A percentile compares a stretch with the other conserved stretches of the same genome.
Evolutionary conservation across 2,888 invertebrate genomes (phyloP).

Genomic region (Dryobotodes eremita): DNA sequence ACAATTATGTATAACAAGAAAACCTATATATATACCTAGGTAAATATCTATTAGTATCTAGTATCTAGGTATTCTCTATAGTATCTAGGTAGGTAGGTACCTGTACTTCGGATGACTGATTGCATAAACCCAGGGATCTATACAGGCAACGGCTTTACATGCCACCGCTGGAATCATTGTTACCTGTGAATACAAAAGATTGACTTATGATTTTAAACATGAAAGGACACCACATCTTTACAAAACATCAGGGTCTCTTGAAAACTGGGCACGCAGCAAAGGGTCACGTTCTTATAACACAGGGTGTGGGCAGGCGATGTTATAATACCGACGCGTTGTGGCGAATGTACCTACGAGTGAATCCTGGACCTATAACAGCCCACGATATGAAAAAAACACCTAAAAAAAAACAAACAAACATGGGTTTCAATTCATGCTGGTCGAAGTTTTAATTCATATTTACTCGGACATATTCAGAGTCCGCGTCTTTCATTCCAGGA

Average conservation of each 20-base stretch:
- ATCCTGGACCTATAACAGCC: too few species aligned
- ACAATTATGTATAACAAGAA: background rate
- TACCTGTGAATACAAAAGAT: conserved; percentile 80
- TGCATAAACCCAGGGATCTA: conserved; percentile 97
- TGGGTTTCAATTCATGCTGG: too few species aligned
- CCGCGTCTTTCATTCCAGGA: background rate
- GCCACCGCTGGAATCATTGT: conserved; percentile 97
- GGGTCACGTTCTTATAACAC: background rate
- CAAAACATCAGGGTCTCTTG: background rate
- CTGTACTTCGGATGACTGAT: conserved; percentile 97
- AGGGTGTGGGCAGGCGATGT: background rate
- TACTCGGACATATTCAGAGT: background rate
- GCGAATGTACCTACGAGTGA: background rate
- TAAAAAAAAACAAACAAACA: too few species aligned
- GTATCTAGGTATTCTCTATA: conserved; percentile 13
- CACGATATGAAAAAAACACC: too few species aligned
- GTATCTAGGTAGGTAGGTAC: conserved; percentile 77
- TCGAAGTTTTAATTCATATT: background rate
- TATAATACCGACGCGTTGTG: background rate
- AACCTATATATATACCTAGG: background rate
- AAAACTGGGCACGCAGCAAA: background rate
- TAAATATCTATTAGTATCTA: background rate
- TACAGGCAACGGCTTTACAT: conserved; percentile 97
- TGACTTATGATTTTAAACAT: background rate
- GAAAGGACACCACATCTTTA: background rate